phyloP scores from a whole-genome alignment of 1,140 invertebrate species.

The Cherax destructor region DNA sequence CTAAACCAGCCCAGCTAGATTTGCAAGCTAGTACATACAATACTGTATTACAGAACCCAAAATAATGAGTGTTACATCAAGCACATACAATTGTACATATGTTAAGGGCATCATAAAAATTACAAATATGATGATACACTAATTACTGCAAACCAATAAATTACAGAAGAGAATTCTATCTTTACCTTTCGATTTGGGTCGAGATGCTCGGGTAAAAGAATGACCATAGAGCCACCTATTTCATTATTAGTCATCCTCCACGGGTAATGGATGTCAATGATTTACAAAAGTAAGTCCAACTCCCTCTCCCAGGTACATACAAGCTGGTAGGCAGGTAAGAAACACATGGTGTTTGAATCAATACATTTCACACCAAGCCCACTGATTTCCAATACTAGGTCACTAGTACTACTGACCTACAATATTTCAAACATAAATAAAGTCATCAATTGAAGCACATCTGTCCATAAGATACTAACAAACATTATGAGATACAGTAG shows the following conservation, averaged over 20 bases:
- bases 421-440: background rate
- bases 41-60: too few species aligned
- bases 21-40: too few species aligned
- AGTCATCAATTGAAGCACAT: background rate
- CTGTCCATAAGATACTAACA: background rate
- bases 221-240: slow-evolving; percentile 42
- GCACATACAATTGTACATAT: too few species aligned
- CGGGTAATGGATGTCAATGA: background rate
- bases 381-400: background rate
- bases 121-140: background rate
- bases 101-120: background rate
- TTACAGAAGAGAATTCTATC: background rate
- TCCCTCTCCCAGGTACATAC: background rate
- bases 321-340: background rate
- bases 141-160: background rate
- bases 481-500: background rate
- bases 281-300: background rate
- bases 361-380: background rate
- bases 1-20: too few species aligned
- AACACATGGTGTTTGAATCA: slow-evolving; percentile 4
- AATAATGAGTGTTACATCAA: too few species aligned
- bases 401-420: background rate
- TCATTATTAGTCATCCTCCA: slow-evolving; percentile 53
- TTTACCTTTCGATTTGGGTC: slow-evolving; percentile 42
- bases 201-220: slow-evolving; percentile 54